A percentile compares a stretch with the other conserved stretches of the same genome.
phyloP scores from a whole-genome alignment of 2,113 vertebrate species.

The Upupa epops region DNA sequence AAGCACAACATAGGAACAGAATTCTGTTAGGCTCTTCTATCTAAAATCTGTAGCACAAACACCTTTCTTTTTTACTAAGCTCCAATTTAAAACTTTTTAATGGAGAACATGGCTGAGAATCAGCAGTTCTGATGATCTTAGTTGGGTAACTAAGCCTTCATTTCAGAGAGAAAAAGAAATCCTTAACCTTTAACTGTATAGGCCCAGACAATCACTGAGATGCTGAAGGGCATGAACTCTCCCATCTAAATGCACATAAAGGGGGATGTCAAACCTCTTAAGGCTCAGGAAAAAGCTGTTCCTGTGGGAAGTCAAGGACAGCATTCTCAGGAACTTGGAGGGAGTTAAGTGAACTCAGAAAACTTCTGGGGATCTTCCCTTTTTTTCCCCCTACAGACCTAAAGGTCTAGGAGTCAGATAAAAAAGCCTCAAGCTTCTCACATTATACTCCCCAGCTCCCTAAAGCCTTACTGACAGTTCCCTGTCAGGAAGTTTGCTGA shows the following conservation, averaged over 20 bases:
- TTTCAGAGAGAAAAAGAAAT: not conserved
- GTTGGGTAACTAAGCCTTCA: not conserved
- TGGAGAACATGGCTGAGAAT: not conserved
- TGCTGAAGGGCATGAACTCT: not conserved
- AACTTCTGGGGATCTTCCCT: not conserved
- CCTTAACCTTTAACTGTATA: not conserved
- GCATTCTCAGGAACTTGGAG: not conserved
- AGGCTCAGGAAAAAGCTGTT: not conserved
- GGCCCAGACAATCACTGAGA: not conserved
- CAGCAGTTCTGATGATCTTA: not conserved
- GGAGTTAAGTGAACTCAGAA: not conserved
- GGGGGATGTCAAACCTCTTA: not conserved
- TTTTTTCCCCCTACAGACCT: not conserved
- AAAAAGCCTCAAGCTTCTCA: not conserved
- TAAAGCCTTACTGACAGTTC: not conserved
- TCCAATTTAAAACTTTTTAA: constrained; percentile 20
- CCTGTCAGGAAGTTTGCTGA: not conserved
- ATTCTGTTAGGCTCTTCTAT: not conserved
- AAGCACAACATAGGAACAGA: not conserved
- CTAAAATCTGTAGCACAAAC: not conserved
- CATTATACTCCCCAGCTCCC: not conserved
- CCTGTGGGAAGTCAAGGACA: not conserved
- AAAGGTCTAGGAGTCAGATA: not conserved
- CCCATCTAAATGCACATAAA: not conserved
- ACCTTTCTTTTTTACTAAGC: not conserved